Conservation (phyloP, 2,888 invertebrate genomes). For the Lasius fuliginosus region DNA sequence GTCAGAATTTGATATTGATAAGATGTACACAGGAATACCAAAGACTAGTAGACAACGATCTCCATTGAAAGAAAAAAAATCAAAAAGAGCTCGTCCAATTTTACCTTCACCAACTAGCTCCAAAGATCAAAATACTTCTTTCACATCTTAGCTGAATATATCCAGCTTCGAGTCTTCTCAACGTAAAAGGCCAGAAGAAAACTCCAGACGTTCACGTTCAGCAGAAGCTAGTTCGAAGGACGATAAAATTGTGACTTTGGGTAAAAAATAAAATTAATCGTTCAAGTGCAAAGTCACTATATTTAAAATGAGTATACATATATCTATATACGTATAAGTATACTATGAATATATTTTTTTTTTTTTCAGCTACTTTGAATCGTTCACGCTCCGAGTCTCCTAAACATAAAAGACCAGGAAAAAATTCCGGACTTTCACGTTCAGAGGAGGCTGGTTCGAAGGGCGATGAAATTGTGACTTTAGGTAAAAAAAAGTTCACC, state of each 20-base stretch:
- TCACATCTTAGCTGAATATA: neutral
- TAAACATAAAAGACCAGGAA: too few relatives aligned
- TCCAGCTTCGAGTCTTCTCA: slow-evolving; percentile 2
- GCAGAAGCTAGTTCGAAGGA: neutral
- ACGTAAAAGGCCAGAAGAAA: neutral
- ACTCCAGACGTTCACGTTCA: neutral
- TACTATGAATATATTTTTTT: too few relatives aligned
- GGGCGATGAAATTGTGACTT: too few relatives aligned
- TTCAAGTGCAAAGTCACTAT: neutral
- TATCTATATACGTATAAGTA: too few relatives aligned
- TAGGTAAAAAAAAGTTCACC: too few relatives aligned
- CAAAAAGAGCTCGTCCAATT: neutral
- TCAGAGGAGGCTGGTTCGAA: too few relatives aligned
- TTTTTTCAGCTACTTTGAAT: too few relatives aligned
- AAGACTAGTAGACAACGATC: neutral
- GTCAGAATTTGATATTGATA: neutral
- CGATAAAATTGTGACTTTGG: slow-evolving; percentile 3
- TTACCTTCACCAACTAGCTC: neutral
- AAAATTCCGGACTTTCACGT: too few relatives aligned
- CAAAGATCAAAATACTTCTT: slow-evolving; percentile 7
- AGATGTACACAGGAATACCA: neutral
- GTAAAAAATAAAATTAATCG: too few relatives aligned
- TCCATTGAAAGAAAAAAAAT: neutral
- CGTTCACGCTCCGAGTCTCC: too few relatives aligned
- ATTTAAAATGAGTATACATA: neutral